Conservation (phyloP, 2,888 invertebrate species). For the Mycogona germanica region DNA sequence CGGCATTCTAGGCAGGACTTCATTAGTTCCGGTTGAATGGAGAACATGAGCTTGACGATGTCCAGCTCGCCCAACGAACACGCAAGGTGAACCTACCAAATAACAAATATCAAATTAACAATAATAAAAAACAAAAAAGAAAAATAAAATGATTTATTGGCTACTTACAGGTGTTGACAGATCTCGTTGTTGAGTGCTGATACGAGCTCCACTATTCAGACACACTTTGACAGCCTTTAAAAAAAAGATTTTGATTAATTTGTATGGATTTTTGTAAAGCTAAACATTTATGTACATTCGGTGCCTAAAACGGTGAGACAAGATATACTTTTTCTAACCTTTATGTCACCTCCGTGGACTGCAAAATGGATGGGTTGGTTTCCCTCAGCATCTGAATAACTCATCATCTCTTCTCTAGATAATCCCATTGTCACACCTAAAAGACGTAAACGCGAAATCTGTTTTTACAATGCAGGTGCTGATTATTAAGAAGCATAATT, state of each 20-base stretch:
- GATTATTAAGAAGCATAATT: too few species aligned
- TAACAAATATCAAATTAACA: too few species aligned
- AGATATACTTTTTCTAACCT: conserved; percentile 19
- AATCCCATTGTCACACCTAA: conserved; percentile 57
- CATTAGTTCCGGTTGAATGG: conserved; percentile 51
- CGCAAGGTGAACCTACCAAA: conserved; percentile 80
- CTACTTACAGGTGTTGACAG: conserved; percentile 74
- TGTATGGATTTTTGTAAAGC: not conserved
- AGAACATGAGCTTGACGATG: conserved; percentile 75
- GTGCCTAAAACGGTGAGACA: too few species aligned
- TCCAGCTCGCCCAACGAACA: conserved; percentile 74
- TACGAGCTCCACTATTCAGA: conserved; percentile 69
- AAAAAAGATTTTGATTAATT: too few species aligned
- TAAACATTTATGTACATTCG: not conserved
- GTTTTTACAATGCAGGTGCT: too few species aligned
- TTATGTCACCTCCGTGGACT: conserved; percentile 28
- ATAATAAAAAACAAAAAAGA: too few species aligned
- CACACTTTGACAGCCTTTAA: conserved; percentile 74
- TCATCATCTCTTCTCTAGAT: conserved; percentile 66
- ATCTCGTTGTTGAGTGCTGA: conserved; percentile 76
- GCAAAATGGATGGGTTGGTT: conserved; percentile 54
- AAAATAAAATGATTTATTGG: too few species aligned
- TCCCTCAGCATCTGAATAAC: conserved; percentile 71
- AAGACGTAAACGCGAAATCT: too few species aligned
- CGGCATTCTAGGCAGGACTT: conserved; percentile 53